Percentiles rank a stretch among this genome's conserved stretches.
These are phyloP conservation scores for Hanleya hanleyi DNA, from an alignment of 2,888 invertebrate species.

Conservation along the genomic window DNA sequence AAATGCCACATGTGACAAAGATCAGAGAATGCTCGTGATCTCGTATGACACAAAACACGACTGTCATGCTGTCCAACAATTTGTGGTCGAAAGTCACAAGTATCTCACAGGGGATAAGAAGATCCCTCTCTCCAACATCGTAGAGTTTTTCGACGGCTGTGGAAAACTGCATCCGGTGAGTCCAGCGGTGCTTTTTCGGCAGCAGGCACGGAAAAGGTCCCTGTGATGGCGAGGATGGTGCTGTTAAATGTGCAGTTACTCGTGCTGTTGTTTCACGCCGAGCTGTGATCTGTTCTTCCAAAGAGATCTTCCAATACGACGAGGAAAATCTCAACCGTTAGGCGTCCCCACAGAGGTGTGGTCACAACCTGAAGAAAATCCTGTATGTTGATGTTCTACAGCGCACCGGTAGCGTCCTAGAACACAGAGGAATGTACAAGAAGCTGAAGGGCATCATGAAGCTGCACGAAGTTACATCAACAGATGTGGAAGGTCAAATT, in stretches of 20 bases:
- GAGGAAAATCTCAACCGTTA: no score
- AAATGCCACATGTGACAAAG: neutral
- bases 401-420: no score
- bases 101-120: constrained; percentile 12
- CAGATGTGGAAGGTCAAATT: no score
- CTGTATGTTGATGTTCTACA: no score
- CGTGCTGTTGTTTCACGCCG: constrained; percentile 13
- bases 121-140: neutral
- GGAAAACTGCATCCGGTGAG: no score
- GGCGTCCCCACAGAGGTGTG: no score
- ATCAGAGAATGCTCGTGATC: constrained; percentile 15
- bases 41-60: constrained; percentile 18
- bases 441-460: no score
- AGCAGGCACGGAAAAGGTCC: constrained; percentile 22
- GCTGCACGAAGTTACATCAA: no score
- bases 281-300: constrained; percentile 5
- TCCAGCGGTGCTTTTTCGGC: no score
- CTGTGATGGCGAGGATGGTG: constrained; percentile 20
- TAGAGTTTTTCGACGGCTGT: constrained; percentile 11
- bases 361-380: no score
- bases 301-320: constrained; percentile 13
- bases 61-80: constrained; percentile 16
- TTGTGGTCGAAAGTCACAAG: constrained; percentile 2
- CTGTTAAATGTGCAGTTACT: constrained; percentile 8
- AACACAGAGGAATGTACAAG: no score